phyloP scores from a whole-genome alignment of 2,888 invertebrate species.

The Acrobeloides nanus region DNA sequence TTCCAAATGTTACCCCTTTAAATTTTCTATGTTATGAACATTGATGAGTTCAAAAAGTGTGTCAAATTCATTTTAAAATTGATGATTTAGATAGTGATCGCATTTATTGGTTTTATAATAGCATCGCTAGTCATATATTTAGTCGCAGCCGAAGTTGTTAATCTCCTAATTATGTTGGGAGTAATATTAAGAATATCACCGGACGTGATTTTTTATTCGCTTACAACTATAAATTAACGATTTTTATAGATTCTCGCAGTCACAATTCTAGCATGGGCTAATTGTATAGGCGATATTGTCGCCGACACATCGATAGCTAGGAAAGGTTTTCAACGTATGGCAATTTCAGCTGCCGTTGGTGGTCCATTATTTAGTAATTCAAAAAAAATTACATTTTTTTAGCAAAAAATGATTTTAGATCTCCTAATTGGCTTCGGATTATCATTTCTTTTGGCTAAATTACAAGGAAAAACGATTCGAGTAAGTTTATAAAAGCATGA shows the following conservation, averaged over 20 bases:
- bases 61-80: too few relatives aligned
- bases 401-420: too few relatives aligned
- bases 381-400: neutral
- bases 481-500: too few relatives aligned
- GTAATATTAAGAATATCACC: constrained; percentile 56
- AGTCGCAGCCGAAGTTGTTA: constrained; percentile 63
- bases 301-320: constrained; percentile 62
- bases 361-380: constrained; percentile 64
- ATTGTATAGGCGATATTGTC: constrained; percentile 63
- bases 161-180: constrained; percentile 61
- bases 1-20: too few relatives aligned
- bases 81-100: too few relatives aligned
- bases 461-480: constrained; percentile 26
- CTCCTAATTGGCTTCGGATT: constrained; percentile 35
- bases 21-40: too few relatives aligned
- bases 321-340: constrained; percentile 65
- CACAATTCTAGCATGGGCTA: constrained; percentile 65
- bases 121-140: too few relatives aligned
- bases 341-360: constrained; percentile 65
- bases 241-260: constrained; percentile 61
- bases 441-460: constrained; percentile 30
- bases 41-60: too few relatives aligned
- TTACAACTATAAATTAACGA: too few relatives aligned
- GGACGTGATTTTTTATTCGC: too few relatives aligned
- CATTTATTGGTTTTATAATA: too few relatives aligned